These are phyloP conservation scores for Rhingia campestris DNA, from an alignment of 2,888 invertebrate species.

Conservation along the genomic window DNA sequence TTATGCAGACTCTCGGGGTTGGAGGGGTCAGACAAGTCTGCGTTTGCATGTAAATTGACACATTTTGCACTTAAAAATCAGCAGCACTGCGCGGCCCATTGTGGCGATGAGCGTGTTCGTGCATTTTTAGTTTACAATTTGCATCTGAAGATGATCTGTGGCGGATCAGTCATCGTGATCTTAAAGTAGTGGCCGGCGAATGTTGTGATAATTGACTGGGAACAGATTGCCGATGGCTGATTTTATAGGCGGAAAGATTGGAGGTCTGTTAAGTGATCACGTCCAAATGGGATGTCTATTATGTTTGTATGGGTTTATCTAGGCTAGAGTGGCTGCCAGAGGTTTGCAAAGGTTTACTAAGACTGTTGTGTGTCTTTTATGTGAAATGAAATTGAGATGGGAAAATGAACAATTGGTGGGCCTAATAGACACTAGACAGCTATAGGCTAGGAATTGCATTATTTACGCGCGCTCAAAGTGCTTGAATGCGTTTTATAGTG, in stretches of 20 bases:
- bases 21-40: slow-evolving; percentile 27
- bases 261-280: background rate
- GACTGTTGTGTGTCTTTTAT: too few species aligned
- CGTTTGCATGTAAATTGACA: slow-evolving; percentile 69
- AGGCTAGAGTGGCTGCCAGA: too few species aligned
- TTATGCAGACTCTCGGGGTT: background rate
- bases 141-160: slow-evolving; percentile 55
- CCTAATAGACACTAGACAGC: too few species aligned
- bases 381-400: too few species aligned
- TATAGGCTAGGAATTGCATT: too few species aligned
- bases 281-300: background rate
- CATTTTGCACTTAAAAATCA: slow-evolving; percentile 59
- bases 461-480: too few species aligned
- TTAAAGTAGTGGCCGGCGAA: slow-evolving; percentile 3
- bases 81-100: slow-evolving; percentile 26
- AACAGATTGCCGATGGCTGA: slow-evolving; percentile 22
- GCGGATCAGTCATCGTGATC: slow-evolving; percentile 43
- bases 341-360: too few species aligned
- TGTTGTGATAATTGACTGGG: slow-evolving; percentile 34
- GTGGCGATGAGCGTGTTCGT: slow-evolving; percentile 58
- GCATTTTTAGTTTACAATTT: slow-evolving; percentile 67
- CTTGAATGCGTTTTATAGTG: too few species aligned
- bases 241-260: slow-evolving; percentile 17
- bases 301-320: too few species aligned
- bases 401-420: too few species aligned